Evolutionary conservation across 2,888 invertebrate genomes (phyloP).

Genomic region (Boloria selene): DNA sequence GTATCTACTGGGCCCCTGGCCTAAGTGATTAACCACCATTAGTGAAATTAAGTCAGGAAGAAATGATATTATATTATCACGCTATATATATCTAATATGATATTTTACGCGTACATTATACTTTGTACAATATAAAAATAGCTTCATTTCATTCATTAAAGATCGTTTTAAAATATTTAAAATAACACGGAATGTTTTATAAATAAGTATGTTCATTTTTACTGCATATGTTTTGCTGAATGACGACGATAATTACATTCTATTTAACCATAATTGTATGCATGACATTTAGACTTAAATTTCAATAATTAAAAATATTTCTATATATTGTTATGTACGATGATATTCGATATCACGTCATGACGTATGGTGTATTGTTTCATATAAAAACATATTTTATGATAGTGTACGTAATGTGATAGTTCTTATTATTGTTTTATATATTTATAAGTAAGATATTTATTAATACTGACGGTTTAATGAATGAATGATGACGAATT

Average conservation of each 20-base stretch:
- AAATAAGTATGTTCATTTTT: not conserved
- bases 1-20: too few species aligned
- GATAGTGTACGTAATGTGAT: too few species aligned
- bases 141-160: too few species aligned
- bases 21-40: too few species aligned
- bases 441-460: not conserved
- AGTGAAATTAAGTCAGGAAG: too few species aligned
- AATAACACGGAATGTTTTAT: slow-evolving; percentile 3
- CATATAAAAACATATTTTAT: not conserved
- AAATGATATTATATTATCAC: too few species aligned
- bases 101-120: too few species aligned
- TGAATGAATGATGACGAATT: slow-evolving; percentile 31
- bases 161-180: not conserved
- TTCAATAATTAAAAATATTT: not conserved
- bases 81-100: too few species aligned
- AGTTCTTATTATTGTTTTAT: not conserved
- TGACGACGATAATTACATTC: slow-evolving; percentile 9
- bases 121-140: too few species aligned
- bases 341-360: too few species aligned
- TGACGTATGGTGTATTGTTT: not conserved
- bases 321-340: too few species aligned
- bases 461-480: slow-evolving; percentile 6
- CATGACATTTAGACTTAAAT: not conserved
- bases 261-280: slow-evolving; percentile 12
- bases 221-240: not conserved